Percentiles rank a stretch among this genome's conserved stretches.
These are phyloP conservation scores for Cloeon dipterum DNA, from an alignment of 2,888 invertebrate genomes.

Conservation along the genomic window DNA sequence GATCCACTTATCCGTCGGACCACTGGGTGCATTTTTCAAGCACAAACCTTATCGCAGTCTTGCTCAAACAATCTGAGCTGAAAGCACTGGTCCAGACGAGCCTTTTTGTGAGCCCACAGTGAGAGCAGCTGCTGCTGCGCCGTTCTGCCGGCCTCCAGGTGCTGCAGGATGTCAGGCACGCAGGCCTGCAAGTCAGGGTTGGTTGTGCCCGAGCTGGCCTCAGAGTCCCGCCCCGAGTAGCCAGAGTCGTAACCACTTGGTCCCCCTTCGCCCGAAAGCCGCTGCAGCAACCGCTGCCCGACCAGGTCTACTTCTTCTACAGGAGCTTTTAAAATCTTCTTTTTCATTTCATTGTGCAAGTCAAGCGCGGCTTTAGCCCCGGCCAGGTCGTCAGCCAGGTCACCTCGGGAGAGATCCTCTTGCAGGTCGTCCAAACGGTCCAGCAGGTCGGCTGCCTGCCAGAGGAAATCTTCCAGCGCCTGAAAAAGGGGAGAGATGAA, in stretches of 20 bases:
- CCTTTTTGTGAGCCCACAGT: slow-evolving; percentile 85
- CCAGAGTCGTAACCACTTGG: slow-evolving; percentile 37
- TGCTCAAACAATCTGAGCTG: slow-evolving; percentile 89
- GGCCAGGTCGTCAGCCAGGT: slow-evolving; percentile 84
- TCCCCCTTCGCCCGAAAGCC: slow-evolving; percentile 14
- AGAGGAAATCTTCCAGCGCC: slow-evolving; percentile 86
- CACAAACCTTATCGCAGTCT: slow-evolving; percentile 76
- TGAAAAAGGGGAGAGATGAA: slow-evolving; percentile 12
- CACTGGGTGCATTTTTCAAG: slow-evolving; percentile 4
- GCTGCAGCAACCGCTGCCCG: slow-evolving; percentile 40
- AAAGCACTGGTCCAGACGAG: slow-evolving; percentile 87
- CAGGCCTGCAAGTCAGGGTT: slow-evolving; percentile 38
- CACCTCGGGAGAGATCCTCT: slow-evolving; percentile 77
- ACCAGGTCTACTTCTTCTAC: slow-evolving; percentile 82
- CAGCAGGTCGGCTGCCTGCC: slow-evolving; percentile 84
- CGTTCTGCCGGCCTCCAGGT: slow-evolving; percentile 66
- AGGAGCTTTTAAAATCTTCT: slow-evolving; percentile 78
- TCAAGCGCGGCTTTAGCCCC: slow-evolving; percentile 82
- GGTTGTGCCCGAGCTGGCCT: slow-evolving; percentile 25
- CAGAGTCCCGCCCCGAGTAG: slow-evolving; percentile 44
- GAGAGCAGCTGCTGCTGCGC: slow-evolving; percentile 80
- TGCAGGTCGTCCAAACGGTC: slow-evolving; percentile 82
- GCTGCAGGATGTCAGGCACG: slow-evolving; percentile 48
- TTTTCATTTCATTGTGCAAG: slow-evolving; percentile 81
- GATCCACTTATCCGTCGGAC: slow-evolving; percentile 2